phyloP scores from a whole-genome alignment of 2,113 vertebrate genomes.

The Speoplatyrhinus poulsoni region DNA sequence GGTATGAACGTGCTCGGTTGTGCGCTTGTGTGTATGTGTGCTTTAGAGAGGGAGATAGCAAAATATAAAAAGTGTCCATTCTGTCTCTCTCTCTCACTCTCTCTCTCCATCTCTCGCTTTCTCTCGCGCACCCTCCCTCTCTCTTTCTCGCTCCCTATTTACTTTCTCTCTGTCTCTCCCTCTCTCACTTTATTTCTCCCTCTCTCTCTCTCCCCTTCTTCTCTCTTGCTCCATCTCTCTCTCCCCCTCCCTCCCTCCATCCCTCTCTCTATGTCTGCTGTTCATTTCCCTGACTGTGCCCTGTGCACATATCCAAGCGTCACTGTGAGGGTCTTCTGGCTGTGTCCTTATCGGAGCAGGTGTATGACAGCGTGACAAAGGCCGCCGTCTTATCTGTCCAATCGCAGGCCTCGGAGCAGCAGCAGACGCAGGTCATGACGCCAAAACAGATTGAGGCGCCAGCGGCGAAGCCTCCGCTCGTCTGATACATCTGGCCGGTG shows the following conservation, averaged over 20 bases:
- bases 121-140: background rate
- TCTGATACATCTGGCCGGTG: conserved; percentile 49
- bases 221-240: conserved; percentile 14
- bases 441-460: conserved; percentile 39
- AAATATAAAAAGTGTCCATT: background rate
- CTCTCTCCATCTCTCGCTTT: no score
- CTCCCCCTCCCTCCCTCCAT: background rate
- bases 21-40: conserved; percentile 43
- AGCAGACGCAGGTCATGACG: conserved; percentile 42
- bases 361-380: conserved; percentile 44
- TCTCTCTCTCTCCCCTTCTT: background rate
- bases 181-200: background rate
- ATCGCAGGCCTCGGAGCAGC: conserved; percentile 47
- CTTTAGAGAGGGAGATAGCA: conserved; percentile 32
- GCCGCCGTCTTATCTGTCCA: conserved; percentile 47
- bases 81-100: background rate
- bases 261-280: background rate
- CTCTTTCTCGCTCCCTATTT: no score
- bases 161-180: background rate
- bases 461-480: conserved; percentile 51
- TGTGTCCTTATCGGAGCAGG: conserved; percentile 59
- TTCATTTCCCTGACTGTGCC: conserved; percentile 11
- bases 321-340: conserved; percentile 31
- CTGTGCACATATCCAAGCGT: background rate
- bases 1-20: conserved; percentile 36